Evolutionary conservation across 1,140 invertebrate genomes (phyloP), one percentile per base, ranked within the genome.

Genomic region (Dendrolimus punctatus): DNA sequence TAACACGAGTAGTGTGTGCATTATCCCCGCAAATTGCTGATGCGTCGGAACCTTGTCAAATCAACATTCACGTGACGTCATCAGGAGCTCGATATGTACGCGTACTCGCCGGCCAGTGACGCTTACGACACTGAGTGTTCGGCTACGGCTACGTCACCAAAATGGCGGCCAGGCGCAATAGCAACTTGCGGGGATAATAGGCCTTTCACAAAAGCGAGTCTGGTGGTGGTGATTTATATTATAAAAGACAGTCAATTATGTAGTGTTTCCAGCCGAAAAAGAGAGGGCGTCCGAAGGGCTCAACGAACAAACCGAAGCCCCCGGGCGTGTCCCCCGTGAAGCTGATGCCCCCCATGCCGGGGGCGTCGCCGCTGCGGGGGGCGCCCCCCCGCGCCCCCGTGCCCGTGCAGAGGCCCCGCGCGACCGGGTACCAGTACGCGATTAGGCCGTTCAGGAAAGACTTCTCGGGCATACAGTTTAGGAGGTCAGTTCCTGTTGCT

Each of bases 391-490:
- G 63, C 50, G 49, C 61, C 53, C 39, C 60, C 47, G 60, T 55
- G 50, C 58, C 65, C 52, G 23, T 71, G 36, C 52, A 53, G 0
- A 67, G 66, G 44, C 83, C 71, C n/a, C 64, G 65, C 43, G 53
- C 48, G n/a, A 38, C 68, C n/a, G 71, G 70, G 23, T 83, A 80
- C 68, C 77, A 82, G 67, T 85, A 85, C 66, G 76, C 73, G 1
- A 72, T 88, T 40, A 54, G 85, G 36, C 83, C 81, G 2, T 87
- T 81, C 70, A 67, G 85, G 55, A 85, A 85, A 64, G 86, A 88
- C 66, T 88, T 87, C 70, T 86, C 81, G 5, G 84, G 86, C 23
- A 87, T 88, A 71, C 83, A 85, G 64, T 88, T 88, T 53, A 68
- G 78, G 54, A 87, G 85, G 85, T 87, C 9, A 49, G 53, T 46